Conservation (phyloP, 2,113 vertebrate species). For the Thamnophis sirtalis region DNA sequence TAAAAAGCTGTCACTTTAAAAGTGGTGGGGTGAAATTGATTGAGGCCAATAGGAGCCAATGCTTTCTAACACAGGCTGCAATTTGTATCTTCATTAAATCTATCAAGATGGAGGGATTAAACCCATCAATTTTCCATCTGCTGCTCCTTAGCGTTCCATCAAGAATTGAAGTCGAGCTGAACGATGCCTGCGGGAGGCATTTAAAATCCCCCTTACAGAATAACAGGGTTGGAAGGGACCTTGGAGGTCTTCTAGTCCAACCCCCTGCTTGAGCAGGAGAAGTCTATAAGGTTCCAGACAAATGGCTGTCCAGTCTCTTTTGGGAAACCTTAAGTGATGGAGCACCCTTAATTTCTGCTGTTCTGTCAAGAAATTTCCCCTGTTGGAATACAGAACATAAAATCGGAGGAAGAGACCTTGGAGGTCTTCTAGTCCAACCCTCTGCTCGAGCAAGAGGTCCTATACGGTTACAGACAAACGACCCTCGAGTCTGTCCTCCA, state of each 20-base stretch:
- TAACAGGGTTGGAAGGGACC: neutral
- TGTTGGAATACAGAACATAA: too few species aligned
- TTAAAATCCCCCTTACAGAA: neutral
- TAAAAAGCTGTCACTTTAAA: conserved; percentile 30
- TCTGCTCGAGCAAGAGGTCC: too few species aligned
- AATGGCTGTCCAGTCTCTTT: too few species aligned
- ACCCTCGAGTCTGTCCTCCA: too few species aligned
- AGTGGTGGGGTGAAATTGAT: neutral
- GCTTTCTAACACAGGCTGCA: neutral
- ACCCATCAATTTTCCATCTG: neutral
- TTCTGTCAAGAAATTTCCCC: too few species aligned
- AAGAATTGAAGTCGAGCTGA: neutral
- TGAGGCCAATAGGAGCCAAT: neutral
- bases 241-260: neutral
- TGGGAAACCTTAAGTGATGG: too few species aligned
- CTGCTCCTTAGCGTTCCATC: neutral
- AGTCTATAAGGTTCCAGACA: too few species aligned
- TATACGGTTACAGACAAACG: too few species aligned
- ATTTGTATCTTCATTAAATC: neutral
- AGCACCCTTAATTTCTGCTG: too few species aligned
- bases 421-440: too few species aligned
- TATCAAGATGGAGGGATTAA: neutral
- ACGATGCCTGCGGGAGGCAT: neutral
- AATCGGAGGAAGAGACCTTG: too few species aligned
- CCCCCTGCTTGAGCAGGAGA: too few species aligned